These are phyloP conservation scores for Sussaba pulchella DNA, from an alignment of 2,888 invertebrate species.

Conservation along the genomic window DNA sequence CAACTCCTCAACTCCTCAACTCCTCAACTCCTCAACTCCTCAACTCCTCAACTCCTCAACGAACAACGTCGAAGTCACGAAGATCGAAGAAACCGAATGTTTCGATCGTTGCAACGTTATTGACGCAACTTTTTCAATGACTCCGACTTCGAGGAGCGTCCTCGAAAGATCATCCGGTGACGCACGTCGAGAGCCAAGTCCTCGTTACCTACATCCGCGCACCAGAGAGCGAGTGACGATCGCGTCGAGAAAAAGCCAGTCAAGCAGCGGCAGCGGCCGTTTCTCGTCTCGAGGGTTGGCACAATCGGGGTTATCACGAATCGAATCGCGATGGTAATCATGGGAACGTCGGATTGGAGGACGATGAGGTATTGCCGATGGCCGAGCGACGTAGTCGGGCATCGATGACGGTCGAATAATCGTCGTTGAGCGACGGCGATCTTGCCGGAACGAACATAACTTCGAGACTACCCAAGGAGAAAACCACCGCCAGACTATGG, in stretches of 20 bases:
- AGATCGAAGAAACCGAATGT: too few species aligned
- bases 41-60: too few species aligned
- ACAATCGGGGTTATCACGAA: slow-evolving; percentile 14
- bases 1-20: too few species aligned
- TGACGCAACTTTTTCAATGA: neutral
- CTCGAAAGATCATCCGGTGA: slow-evolving; percentile 35
- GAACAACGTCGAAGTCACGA: slow-evolving; percentile 19
- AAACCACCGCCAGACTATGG: slow-evolving; percentile 69
- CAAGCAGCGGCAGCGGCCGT: slow-evolving; percentile 50
- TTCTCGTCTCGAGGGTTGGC: slow-evolving; percentile 10
- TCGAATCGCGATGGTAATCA: slow-evolving; percentile 26
- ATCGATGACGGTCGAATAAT: slow-evolving; percentile 40
- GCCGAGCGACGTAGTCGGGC: slow-evolving; percentile 37
- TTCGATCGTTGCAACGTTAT: too few species aligned
- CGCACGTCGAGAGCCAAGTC: slow-evolving; percentile 52
- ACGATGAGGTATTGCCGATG: slow-evolving; percentile 14
- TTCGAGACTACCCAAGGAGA: slow-evolving; percentile 62
- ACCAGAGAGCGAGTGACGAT: too few species aligned
- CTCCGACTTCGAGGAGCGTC: slow-evolving; percentile 22
- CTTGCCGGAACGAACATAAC: slow-evolving; percentile 66
- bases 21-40: too few species aligned
- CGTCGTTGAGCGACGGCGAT: slow-evolving; percentile 61
- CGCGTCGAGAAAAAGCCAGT: too few species aligned
- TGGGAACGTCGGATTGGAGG: slow-evolving; percentile 25
- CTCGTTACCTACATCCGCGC: slow-evolving; percentile 64